phyloP scores from a whole-genome alignment of 2,888 invertebrate genomes.

The Rhogogaster chlorosoma region DNA sequence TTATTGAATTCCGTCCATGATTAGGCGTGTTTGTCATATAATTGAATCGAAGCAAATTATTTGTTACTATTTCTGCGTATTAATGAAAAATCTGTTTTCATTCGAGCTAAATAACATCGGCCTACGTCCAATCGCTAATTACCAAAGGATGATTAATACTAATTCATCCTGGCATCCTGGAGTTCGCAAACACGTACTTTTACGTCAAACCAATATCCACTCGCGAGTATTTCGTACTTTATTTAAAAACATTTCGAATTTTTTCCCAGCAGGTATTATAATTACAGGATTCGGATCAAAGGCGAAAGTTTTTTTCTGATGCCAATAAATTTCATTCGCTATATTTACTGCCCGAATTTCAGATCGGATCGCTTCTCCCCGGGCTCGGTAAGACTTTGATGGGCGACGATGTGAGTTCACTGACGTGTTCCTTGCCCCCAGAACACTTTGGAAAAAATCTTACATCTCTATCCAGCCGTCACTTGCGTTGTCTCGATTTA shows the following conservation, averaged over 20 bases:
- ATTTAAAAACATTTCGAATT: not conserved
- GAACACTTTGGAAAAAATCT: constrained; percentile 83
- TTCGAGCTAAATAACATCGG: not conserved
- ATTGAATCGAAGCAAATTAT: not conserved
- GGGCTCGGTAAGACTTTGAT: constrained; percentile 64
- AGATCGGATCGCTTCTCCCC: constrained; percentile 69
- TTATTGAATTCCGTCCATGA: not conserved
- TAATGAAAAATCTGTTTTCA: constrained; percentile 10
- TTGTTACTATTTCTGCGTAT: not conserved
- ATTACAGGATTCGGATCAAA: not conserved
- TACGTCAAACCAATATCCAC: not conserved
- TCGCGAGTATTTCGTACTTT: not conserved
- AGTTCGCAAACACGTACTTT: constrained; percentile 55
- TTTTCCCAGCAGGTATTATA: not conserved
- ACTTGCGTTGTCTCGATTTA: constrained; percentile 85
- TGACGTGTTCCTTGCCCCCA: constrained; percentile 84
- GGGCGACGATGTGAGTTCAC: constrained; percentile 58
- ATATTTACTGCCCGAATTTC: constrained; percentile 39
- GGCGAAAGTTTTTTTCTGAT: not conserved
- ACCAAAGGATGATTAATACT: constrained; percentile 2
- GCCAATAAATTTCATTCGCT: not conserved
- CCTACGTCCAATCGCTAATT: not conserved
- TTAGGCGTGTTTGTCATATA: not conserved
- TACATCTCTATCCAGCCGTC: constrained; percentile 80
- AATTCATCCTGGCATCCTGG: constrained; percentile 47